Conservation (phyloP, 2,797 vertebrate species). For the Amazona finschi region DNA sequence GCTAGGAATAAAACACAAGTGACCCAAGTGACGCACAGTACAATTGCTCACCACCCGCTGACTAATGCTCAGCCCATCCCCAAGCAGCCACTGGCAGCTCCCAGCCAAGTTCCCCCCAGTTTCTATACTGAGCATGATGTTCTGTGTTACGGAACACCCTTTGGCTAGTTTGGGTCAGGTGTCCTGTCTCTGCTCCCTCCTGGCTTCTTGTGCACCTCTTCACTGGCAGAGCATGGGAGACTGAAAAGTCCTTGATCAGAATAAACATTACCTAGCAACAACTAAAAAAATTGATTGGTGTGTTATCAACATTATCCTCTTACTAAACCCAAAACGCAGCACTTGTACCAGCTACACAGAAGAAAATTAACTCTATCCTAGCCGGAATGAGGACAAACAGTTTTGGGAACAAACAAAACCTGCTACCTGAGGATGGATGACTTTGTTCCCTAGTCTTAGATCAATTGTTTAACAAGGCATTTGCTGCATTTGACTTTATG, state of each 20-base stretch:
- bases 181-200: not conserved
- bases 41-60: not conserved
- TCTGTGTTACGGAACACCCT: not conserved
- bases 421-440: conserved; percentile 40
- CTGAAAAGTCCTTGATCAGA: not conserved
- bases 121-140: not conserved
- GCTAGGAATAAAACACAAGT: not conserved
- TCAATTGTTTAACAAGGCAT: conserved; percentile 53
- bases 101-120: not conserved
- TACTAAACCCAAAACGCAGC: not conserved
- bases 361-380: not conserved
- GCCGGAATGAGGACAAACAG: not conserved
- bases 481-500: conserved; percentile 29
- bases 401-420: conserved; percentile 52
- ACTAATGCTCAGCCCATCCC: not conserved
- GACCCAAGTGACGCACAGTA: not conserved
- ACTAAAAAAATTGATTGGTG: not conserved
- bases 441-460: conserved; percentile 25
- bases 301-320: not conserved
- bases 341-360: not conserved
- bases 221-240: not conserved
- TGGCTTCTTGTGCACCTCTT: not conserved
- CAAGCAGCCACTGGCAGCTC: not conserved
- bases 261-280: not conserved
- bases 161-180: not conserved